These are phyloP conservation scores for Meloe dianella DNA, from an alignment of 2,888 invertebrate species.

Conservation along the genomic window DNA sequence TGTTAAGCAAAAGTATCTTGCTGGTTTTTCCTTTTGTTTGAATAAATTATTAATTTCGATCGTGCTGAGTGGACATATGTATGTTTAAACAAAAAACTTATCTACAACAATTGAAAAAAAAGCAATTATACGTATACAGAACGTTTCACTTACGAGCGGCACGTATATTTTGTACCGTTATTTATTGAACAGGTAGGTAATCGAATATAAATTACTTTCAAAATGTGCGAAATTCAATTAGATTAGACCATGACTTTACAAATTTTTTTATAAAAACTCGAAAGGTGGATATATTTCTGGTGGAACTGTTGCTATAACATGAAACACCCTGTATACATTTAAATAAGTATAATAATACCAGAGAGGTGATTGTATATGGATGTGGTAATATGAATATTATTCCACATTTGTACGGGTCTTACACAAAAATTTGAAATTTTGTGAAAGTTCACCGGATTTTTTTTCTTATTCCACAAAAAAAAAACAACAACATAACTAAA, in stretches of 20 bases:
- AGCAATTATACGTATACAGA: too few relatives aligned
- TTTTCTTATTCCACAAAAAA: too few relatives aligned
- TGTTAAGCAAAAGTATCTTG: not conserved
- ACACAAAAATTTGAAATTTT: constrained; percentile 4
- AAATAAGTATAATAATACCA: too few relatives aligned
- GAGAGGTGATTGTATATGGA: too few relatives aligned
- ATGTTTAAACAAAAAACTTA: not conserved
- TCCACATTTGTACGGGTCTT: not conserved
- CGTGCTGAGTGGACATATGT: not conserved
- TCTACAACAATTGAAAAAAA: not conserved
- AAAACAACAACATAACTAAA: not conserved
- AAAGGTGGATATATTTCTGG: too few relatives aligned
- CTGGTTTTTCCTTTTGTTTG: not conserved
- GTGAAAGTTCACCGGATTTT: not conserved
- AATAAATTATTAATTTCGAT: not conserved
- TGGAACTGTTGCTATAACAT: too few relatives aligned
- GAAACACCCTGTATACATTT: too few relatives aligned
- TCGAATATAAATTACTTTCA: too few relatives aligned
- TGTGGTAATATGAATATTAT: not conserved
- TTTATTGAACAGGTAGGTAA: not conserved
- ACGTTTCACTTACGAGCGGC: not conserved
- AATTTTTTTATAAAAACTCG: too few relatives aligned
- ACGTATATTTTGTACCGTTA: not conserved
- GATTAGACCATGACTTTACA: too few relatives aligned
- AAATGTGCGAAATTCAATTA: too few relatives aligned